A percentile compares a stretch with the other conserved stretches of the same genome.
Conservation (phyloP, 2,113 vertebrate genomes). For the Cyprinodon variegatus region DNA sequence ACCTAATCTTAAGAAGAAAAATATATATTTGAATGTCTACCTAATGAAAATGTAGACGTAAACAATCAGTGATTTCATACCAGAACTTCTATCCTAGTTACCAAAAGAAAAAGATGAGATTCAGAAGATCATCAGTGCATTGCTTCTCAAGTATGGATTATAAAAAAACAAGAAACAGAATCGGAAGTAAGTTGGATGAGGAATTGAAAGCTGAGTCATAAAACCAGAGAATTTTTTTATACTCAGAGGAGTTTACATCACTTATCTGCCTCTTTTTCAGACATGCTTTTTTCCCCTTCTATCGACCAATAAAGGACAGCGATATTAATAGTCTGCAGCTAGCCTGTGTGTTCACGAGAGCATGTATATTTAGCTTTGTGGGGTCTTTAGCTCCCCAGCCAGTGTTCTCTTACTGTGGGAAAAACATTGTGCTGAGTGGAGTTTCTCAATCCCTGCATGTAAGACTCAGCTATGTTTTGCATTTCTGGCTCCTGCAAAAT, state of each 20-base stretch:
- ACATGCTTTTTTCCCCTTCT: slow-evolving; percentile 25
- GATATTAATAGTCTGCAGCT: slow-evolving; percentile 73
- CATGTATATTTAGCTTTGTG: slow-evolving; percentile 79
- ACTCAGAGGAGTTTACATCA: not conserved
- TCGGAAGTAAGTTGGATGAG: slow-evolving; percentile 13
- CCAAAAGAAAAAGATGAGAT: not conserved
- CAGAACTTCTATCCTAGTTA: too few relatives aligned
- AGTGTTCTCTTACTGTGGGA: slow-evolving; percentile 57
- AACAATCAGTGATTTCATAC: too few relatives aligned
- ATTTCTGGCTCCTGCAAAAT: not conserved
- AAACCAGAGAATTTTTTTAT: slow-evolving; percentile 1
- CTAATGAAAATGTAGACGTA: too few relatives aligned
- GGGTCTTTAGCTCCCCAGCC: slow-evolving; percentile 57
- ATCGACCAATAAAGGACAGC: slow-evolving; percentile 49
- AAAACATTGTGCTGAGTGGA: slow-evolving; percentile 49
- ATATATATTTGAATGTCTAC: not conserved
- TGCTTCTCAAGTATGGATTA: not conserved
- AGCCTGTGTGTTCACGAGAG: slow-evolving; percentile 44
- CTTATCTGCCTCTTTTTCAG: slow-evolving; percentile 21
- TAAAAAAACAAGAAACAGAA: slow-evolving; percentile 38
- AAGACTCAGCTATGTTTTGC: not conserved
- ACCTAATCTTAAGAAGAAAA: not conserved
- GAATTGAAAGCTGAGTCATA: slow-evolving; percentile 47
- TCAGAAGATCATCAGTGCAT: slow-evolving; percentile 4
- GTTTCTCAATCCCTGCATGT: slow-evolving; percentile 10